Conservation (phyloP, 2,888 invertebrate species). For the Steinernema scapterisci region DNA sequence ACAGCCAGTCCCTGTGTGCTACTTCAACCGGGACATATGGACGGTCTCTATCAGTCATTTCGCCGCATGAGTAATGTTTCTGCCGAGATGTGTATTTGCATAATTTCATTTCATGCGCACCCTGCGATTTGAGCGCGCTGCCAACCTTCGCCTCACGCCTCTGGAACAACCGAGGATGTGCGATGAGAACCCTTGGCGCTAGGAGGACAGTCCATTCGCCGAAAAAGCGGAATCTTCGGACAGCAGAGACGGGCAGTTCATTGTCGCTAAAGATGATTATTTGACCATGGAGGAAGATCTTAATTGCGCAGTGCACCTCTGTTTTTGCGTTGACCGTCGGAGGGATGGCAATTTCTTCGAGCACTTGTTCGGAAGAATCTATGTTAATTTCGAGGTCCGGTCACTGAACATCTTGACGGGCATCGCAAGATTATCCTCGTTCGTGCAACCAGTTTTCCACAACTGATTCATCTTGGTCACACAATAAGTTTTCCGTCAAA, state of each 20-base stretch:
- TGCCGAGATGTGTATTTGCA: slow-evolving; percentile 21
- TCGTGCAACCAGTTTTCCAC: slow-evolving; percentile 13
- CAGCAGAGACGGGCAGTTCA: background rate
- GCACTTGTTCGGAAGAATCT: slow-evolving; percentile 10
- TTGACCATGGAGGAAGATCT: background rate
- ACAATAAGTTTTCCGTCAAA: background rate
- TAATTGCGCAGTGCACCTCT: background rate
- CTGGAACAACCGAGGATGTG: no score
- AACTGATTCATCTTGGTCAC: background rate
- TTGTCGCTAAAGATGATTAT: slow-evolving; percentile 11
- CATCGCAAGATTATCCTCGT: slow-evolving; percentile 11
- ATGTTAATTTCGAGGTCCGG: slow-evolving; percentile 33
- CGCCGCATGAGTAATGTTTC: slow-evolving; percentile 4
- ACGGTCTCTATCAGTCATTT: slow-evolving; percentile 17
- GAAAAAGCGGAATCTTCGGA: background rate
- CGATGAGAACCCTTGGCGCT: no score
- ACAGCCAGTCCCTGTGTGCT: background rate
- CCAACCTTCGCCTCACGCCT: no score
- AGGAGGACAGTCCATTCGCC: background rate
- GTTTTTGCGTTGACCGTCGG: slow-evolving; percentile 2
- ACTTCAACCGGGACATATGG: slow-evolving; percentile 14
- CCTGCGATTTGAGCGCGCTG: background rate
- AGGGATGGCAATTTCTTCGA: slow-evolving; percentile 22
- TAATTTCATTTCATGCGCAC: slow-evolving; percentile 4
- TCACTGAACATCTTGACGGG: slow-evolving; percentile 21